These are phyloP conservation scores for Aptenodytes forsteri DNA, from an alignment of 2,113 vertebrate genomes.

Conservation along the genomic window DNA sequence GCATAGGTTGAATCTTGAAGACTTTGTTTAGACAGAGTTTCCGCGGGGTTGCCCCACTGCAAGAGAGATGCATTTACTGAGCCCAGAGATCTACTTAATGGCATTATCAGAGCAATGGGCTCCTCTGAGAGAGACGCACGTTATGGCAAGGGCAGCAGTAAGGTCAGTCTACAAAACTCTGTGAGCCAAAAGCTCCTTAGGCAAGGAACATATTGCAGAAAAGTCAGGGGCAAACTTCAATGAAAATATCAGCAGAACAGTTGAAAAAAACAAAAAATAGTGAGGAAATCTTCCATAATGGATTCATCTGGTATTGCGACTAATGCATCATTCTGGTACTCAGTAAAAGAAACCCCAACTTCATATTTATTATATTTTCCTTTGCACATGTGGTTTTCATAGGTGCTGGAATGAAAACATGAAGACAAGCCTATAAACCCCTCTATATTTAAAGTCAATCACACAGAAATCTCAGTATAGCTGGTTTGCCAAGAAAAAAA, in stretches of 20 bases:
- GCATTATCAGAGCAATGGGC: neutral
- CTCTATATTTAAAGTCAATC: neutral
- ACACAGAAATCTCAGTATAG: neutral
- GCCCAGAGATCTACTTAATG: neutral
- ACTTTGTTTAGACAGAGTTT: neutral
- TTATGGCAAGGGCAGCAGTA: neutral
- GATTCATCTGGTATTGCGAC: neutral
- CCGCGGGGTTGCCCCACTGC: neutral
- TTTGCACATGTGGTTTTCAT: constrained; percentile 1
- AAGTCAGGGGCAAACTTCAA: neutral
- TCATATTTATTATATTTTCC: neutral
- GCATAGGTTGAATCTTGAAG: neutral
- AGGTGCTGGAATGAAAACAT: constrained; percentile 1
- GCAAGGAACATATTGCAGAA: neutral
- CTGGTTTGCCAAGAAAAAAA: neutral
- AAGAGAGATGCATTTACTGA: neutral
- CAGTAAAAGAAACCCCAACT: neutral
- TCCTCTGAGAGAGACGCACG: neutral
- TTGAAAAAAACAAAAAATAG: neutral
- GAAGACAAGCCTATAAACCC: neutral
- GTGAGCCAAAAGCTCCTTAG: neutral
- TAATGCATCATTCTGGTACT: neutral
- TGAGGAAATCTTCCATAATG: neutral
- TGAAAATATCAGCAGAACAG: neutral
- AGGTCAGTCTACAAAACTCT: neutral